Evolutionary conservation across 92 coral and sea anemone genomes (phyloP), one percentile per base, ranked within the genome.

Genomic region (Phenganax stokvisi): DNA sequence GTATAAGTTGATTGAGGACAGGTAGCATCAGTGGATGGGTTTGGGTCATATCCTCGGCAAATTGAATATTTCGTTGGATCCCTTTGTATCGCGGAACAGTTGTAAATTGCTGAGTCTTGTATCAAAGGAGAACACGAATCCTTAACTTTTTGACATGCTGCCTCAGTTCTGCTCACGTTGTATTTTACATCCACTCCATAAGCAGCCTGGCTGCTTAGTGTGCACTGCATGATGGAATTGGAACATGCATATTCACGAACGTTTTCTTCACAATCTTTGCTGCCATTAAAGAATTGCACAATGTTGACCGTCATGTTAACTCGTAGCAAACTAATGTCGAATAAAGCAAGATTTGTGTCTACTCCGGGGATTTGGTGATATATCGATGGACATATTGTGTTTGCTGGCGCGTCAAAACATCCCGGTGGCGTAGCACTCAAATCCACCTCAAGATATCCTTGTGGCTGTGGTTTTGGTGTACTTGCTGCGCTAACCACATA

Each of bases 171-270:
- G 51, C 9, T 66, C 11, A 66, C 72, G 51, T 66, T 6, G 72
- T 20, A 66, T 13, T 25, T 12, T n/a, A 64, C 20, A 2, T 3
- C 4, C 37, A 64, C 20, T 20, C 71, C 71, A 27, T 64, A 64
- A 3, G 4, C 8, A 20, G 71, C 1, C 71, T 64, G 30, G 6
- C 9, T 17, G 31, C 1, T 64, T 11, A 1, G 9, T 51, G 51
- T 29, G 51, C 72, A 66, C 44, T 66, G 9, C 72, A 66, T 66
- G 9, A 66, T 5, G 10, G 72, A 25, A 30, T 66, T 66, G 12
- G 72, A 66, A 30, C 72, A 66, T 66, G 72, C 13, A 66, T 66
- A 66, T 29, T 66, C 72, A 13, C 44, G 72, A 13, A 66, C 47
- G 31, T 66, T 52, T 0, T 25, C 51, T 7, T 0, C 3, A 12